Percentiles rank a stretch among this genome's conserved stretches.
These are phyloP conservation scores for Aspiorhynchus laticeps DNA, from an alignment of 2,113 vertebrate genomes.

Conservation along the genomic window DNA sequence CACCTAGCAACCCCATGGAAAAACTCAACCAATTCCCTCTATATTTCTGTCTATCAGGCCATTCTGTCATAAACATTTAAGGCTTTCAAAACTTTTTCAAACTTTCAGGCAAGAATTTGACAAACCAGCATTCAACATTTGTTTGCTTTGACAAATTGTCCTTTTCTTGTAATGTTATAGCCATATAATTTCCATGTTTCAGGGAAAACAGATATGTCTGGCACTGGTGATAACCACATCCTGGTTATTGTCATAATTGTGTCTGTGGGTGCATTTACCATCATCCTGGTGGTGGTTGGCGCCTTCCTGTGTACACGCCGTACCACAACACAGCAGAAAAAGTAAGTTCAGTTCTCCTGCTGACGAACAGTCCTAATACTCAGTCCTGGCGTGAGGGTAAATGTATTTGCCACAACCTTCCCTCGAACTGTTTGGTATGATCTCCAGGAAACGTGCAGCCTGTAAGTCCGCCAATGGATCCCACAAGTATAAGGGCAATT, in stretches of 20 bases:
- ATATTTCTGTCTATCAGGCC: not conserved
- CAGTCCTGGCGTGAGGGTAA: not conserved
- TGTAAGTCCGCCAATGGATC: conserved; percentile 94
- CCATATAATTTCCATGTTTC: not conserved
- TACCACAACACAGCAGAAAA: conserved; percentile 94
- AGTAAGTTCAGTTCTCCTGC: conserved; percentile 75
- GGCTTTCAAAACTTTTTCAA: not conserved
- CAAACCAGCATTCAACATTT: not conserved
- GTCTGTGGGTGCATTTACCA: conserved; percentile 90
- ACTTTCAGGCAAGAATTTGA: not conserved
- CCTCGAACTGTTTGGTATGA: not conserved
- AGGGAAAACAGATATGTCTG: conserved; percentile 87
- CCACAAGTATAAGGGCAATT: conserved; percentile 97
- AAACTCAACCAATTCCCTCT: not conserved
- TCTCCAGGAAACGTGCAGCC: conserved; percentile 89
- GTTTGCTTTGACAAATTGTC: not conserved
- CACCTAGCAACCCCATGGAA: not conserved
- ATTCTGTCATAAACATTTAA: not conserved
- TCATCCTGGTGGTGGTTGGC: conserved; percentile 90
- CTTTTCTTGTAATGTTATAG: not conserved
- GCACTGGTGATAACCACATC: conserved; percentile 83
- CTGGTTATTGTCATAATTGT: conserved; percentile 94
- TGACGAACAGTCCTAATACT: not conserved
- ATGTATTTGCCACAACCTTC: not conserved
- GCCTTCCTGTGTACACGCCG: conserved; percentile 93